These are phyloP conservation scores for Sphyrna mokarran DNA, from an alignment of 2,113 vertebrate species.

Conservation along the genomic window DNA sequence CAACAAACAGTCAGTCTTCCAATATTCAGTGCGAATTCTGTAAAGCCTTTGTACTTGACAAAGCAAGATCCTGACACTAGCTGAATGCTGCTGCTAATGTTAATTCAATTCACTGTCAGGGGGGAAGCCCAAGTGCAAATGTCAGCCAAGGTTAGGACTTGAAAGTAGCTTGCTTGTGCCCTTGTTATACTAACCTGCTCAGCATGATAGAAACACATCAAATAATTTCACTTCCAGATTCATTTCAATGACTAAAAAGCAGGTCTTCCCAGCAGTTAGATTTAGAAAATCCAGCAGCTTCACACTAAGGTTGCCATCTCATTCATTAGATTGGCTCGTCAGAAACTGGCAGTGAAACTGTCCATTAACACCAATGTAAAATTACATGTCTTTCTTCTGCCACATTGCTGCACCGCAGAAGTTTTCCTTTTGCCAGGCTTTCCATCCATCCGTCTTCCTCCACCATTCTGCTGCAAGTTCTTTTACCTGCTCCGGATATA, in stretches of 20 bases:
- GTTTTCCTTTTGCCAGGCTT: background rate
- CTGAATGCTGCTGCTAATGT: conserved; percentile 30
- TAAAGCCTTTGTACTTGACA: conserved; percentile 29
- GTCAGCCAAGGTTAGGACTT: conserved; percentile 33
- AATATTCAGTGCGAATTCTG: conserved; percentile 30
- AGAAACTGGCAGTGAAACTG: background rate
- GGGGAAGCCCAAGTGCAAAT: conserved; percentile 23
- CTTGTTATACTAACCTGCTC: conserved; percentile 30
- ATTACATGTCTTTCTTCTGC: background rate
- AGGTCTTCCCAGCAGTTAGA: background rate
- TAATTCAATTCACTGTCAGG: conserved; percentile 33
- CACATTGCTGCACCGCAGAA: background rate
- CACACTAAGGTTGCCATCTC: background rate
- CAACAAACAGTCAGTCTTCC: conserved; percentile 28
- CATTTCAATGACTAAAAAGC: conserved; percentile 12
- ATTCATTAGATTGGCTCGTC: background rate
- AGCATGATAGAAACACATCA: conserved; percentile 11
- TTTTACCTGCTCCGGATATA: background rate
- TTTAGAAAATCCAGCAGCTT: conserved; percentile 14
- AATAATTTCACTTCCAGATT: conserved; percentile 24
- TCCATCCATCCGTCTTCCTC: background rate
- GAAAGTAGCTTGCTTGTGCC: conserved; percentile 23
- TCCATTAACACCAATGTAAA: background rate
- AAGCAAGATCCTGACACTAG: conserved; percentile 3
- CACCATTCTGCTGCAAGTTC: background rate